phyloP scores from a whole-genome alignment of 2,888 invertebrate species.

The Tetropium fuscum region DNA sequence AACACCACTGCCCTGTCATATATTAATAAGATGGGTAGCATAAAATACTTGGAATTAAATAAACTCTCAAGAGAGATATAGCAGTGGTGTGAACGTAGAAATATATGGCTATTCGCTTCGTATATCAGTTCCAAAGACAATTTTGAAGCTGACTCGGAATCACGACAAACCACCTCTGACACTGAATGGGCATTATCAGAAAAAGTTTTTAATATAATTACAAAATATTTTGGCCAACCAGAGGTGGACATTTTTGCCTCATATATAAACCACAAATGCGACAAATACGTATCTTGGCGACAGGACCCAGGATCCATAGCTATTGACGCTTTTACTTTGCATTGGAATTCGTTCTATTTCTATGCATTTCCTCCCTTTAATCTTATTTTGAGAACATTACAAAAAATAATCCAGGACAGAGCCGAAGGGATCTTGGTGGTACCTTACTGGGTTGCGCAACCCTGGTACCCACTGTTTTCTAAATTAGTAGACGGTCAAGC shows the following conservation, averaged over 20 bases:
- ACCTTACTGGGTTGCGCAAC: conserved; percentile 19
- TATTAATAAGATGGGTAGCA: conserved; percentile 44
- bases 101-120: conserved; percentile 39
- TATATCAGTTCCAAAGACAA: conserved; percentile 42
- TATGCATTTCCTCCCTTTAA: conserved; percentile 53
- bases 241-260: conserved; percentile 32
- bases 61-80: conserved; percentile 46
- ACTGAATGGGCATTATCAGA: conserved; percentile 39
- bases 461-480: conserved; percentile 23
- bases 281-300: conserved; percentile 3
- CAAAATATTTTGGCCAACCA: conserved; percentile 12
- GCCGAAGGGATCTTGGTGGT: conserved; percentile 46
- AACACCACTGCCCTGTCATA: conserved; percentile 45
- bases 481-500: conserved; percentile 3
- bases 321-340: conserved; percentile 8
- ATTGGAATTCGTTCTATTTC: conserved; percentile 29
- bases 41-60: conserved; percentile 40
- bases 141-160: conserved; percentile 35
- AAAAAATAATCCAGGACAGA: conserved; percentile 47
- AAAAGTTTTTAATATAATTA: conserved; percentile 17
- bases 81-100: conserved; percentile 45
- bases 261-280: not conserved
- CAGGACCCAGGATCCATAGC: conserved; percentile 28
- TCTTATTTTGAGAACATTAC: conserved; percentile 42
- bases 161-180: conserved; percentile 20